Conservation (phyloP, 2,888 invertebrate species). For the Phyllotreta cruciferae region DNA sequence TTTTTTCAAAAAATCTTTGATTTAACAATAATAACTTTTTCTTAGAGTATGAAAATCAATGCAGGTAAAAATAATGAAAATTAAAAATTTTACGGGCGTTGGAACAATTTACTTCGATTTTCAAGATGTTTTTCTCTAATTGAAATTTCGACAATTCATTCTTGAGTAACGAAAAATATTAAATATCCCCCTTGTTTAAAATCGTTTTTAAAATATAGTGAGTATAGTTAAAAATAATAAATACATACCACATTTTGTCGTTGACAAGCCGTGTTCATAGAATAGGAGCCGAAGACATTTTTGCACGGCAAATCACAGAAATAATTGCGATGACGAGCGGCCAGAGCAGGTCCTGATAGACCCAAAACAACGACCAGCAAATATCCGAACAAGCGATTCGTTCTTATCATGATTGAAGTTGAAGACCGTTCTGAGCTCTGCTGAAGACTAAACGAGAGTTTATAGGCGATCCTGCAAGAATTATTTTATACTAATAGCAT, state of each 20-base stretch:
- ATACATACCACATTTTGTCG: constrained; percentile 5
- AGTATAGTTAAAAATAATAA: too few relatives aligned
- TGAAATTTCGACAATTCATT: too few relatives aligned
- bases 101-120: too few relatives aligned
- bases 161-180: too few relatives aligned
- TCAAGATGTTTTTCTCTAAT: too few relatives aligned
- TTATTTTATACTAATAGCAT: constrained; percentile 13
- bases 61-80: too few relatives aligned
- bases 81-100: too few relatives aligned
- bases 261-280: constrained; percentile 1
- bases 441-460: not conserved
- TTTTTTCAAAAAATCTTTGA: too few relatives aligned
- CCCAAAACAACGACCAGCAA: not conserved
- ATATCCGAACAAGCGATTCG: not conserved
- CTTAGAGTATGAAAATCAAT: too few relatives aligned
- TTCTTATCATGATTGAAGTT: not conserved
- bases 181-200: too few relatives aligned
- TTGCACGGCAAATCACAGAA: constrained; percentile 5
- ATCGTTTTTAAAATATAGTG: too few relatives aligned
- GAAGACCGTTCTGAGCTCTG: not conserved
- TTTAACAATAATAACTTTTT: too few relatives aligned
- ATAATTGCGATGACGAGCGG: not conserved
- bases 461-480: constrained; percentile 13
- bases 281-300: not conserved
- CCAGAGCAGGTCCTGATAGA: not conserved